Conservation (phyloP, 2,113 vertebrate species). For the Epinephelus fuscoguttatus region DNA sequence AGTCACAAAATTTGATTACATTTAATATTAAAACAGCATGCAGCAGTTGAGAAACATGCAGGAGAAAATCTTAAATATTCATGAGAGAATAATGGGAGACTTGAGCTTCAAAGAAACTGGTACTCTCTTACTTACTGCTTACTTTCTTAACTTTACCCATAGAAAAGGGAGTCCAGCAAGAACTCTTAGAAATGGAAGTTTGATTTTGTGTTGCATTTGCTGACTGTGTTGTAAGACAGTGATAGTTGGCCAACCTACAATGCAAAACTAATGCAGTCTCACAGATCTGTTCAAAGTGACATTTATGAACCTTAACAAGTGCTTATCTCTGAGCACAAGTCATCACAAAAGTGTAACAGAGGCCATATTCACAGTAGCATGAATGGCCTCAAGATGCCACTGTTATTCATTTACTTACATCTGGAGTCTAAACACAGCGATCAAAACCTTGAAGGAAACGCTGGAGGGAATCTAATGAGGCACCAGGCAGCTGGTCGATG, state of each 20-base stretch:
- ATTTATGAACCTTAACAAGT: background rate
- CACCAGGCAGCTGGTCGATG: background rate
- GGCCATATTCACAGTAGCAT: background rate
- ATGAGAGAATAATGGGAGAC: conserved; percentile 16
- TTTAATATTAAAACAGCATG: background rate
- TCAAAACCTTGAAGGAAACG: conserved; percentile 1
- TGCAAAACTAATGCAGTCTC: background rate
- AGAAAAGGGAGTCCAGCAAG: background rate
- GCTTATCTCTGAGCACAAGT: background rate
- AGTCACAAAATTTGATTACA: background rate
- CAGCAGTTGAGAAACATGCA: background rate
- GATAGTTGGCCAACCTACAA: background rate
- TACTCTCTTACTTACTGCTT: background rate
- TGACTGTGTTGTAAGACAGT: background rate
- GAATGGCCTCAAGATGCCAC: background rate
- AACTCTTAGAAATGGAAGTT: background rate
- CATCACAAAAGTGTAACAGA: background rate
- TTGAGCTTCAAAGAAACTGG: background rate
- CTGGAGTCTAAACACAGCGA: conserved; percentile 19
- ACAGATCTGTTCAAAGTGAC: background rate
- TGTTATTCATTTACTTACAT: conserved; percentile 3
- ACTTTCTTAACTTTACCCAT: background rate
- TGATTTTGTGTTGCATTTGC: background rate
- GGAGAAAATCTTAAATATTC: conserved; percentile 1
- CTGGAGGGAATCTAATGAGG: background rate